phyloP scores from a whole-genome alignment of 2,113 vertebrate genomes.

The Penelope pileata region DNA sequence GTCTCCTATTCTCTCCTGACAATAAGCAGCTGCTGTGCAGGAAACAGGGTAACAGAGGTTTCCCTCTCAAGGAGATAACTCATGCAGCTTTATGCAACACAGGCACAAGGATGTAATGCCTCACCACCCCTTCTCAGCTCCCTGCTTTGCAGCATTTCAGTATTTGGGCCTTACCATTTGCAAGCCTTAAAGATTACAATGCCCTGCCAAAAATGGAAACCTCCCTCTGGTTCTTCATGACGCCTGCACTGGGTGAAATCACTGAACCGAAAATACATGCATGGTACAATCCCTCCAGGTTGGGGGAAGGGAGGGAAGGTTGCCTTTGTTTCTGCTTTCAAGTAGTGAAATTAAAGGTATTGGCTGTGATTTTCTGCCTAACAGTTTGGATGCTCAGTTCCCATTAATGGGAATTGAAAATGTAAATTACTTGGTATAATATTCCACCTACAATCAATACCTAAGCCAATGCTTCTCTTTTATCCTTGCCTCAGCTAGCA shows the following conservation, averaged over 20 bases:
- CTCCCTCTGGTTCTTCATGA: background rate
- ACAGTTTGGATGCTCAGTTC: background rate
- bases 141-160: background rate
- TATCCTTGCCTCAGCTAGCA: conserved; percentile 22
- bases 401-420: conserved; percentile 46
- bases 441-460: conserved; percentile 49
- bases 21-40: conserved; percentile 42
- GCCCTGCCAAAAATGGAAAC: conserved; percentile 25
- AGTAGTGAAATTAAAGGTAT: background rate
- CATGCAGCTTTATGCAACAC: background rate
- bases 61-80: conserved; percentile 12
- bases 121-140: background rate
- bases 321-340: conserved; percentile 29
- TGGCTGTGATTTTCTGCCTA: background rate
- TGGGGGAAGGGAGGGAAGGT: background rate
- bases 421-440: conserved; percentile 42
- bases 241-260: conserved; percentile 30
- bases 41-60: conserved; percentile 41
- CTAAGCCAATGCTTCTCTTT: conserved; percentile 25
- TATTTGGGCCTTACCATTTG: background rate
- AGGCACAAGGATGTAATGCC: background rate
- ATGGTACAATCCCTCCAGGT: background rate
- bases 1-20: conserved; percentile 36
- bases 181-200: background rate
- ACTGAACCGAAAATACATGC: background rate